Evolutionary conservation across 2,888 invertebrate species (phyloP).

Genomic region (Xylophagus ater): DNA sequence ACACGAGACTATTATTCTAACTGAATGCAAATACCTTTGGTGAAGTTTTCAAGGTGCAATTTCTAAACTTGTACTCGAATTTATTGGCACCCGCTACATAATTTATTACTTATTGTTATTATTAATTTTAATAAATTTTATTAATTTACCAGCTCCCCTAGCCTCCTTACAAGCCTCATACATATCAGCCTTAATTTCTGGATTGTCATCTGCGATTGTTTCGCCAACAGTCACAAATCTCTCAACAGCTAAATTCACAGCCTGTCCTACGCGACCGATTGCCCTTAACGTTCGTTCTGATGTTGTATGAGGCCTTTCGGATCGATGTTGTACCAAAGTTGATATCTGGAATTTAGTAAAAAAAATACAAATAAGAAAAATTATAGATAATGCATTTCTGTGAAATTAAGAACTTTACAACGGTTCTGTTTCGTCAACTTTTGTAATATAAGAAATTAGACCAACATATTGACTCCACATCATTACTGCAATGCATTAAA

Average conservation of each 20-base stretch:
- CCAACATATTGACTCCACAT: no score
- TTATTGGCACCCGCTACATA: no score
- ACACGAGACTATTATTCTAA: no score
- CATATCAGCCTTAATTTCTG: constrained; percentile 95
- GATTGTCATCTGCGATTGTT: constrained; percentile 96
- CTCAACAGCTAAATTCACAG: constrained; percentile 93
- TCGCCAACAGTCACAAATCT: constrained; percentile 97
- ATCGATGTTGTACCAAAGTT: constrained; percentile 74
- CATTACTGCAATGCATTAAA: no score
- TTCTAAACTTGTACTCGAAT: no score
- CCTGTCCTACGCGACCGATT: constrained; percentile 86
- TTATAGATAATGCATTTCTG: no score
- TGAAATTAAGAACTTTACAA: no score
- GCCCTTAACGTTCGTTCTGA: constrained; percentile 53
- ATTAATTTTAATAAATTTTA: neutral
- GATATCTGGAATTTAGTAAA: constrained; percentile 69
- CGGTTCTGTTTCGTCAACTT: no score
- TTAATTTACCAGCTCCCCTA: constrained; percentile 71
- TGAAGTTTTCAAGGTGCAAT: no score
- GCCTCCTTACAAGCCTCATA: constrained; percentile 97
- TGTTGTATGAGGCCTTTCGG: constrained; percentile 43
- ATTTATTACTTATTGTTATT: no score
- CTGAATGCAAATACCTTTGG: no score
- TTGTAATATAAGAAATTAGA: no score
- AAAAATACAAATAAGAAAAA: constrained; percentile 10